A percentile compares a stretch with the other conserved stretches of the same genome.
phyloP scores from a whole-genome alignment of 64 coral and sea anemone genomes.

The Montipora foliosa region DNA sequence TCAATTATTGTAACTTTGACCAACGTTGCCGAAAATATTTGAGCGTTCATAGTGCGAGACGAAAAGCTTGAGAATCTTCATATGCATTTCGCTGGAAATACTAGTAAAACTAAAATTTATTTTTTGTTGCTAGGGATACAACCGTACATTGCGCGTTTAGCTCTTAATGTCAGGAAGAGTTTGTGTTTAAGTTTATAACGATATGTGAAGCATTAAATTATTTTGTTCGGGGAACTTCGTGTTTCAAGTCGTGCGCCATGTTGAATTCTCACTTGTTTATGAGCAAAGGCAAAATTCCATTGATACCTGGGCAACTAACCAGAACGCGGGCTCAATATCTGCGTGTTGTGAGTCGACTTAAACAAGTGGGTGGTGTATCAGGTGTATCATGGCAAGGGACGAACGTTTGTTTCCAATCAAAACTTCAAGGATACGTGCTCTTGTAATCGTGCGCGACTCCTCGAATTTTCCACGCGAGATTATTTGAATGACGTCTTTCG shows the following conservation, averaged over 20 bases:
- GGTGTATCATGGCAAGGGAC: no score
- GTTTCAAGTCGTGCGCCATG: not conserved
- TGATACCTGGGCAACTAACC: conserved; percentile 40
- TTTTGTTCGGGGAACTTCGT: not conserved
- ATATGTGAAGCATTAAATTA: no score
- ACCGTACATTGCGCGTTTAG: no score
- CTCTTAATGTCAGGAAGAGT: no score
- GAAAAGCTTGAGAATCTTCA: not conserved
- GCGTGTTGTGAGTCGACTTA: no score
- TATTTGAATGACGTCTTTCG: not conserved
- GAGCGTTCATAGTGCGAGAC: not conserved
- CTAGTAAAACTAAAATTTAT: no score
- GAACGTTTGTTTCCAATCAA: no score
- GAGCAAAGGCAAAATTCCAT: conserved; percentile 4
- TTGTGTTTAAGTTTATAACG: no score
- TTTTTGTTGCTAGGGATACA: no score
- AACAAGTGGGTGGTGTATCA: no score
- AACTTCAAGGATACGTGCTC: not conserved
- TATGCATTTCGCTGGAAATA: not conserved
- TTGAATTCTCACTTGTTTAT: conserved; percentile 14
- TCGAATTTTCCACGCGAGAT: not conserved
- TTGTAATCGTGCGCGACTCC: not conserved
- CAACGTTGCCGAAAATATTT: not conserved
- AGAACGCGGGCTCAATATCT: conserved; percentile 37
- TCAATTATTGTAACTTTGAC: not conserved